Evolutionary conservation across 2,797 vertebrate genomes (phyloP).

Genomic region (Lepus oiostolus): DNA sequence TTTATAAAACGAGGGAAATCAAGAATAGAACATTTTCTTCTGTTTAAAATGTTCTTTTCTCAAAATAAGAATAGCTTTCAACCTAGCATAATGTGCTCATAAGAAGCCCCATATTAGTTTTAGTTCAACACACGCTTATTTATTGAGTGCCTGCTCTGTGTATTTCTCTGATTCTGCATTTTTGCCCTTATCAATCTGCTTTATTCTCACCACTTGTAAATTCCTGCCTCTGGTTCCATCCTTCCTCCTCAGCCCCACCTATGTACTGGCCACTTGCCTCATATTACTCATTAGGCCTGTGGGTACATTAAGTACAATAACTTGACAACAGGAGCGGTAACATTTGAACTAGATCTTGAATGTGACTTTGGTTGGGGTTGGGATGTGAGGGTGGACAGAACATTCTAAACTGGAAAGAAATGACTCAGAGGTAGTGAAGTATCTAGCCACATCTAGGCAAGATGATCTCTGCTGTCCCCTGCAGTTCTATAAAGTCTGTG

Average conservation of each 20-base stretch:
- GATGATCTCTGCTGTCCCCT: slow-evolving; percentile 15
- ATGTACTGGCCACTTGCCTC: slow-evolving; percentile 6
- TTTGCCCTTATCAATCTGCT: not conserved
- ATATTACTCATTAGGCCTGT: not conserved
- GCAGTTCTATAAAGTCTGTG: not conserved
- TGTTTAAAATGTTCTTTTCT: not conserved
- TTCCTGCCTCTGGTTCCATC: slow-evolving; percentile 10
- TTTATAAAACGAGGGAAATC: slow-evolving; percentile 44
- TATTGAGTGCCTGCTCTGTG: not conserved
- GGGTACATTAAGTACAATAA: not conserved
- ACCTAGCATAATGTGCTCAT: slow-evolving; percentile 1
- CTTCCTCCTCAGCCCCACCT: slow-evolving; percentile 11
- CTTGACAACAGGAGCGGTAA: not conserved
- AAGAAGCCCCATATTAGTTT: slow-evolving; percentile 32
- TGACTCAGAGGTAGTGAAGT: not conserved
- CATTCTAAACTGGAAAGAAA: slow-evolving; percentile 34
- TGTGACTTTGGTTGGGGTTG: slow-evolving; percentile 5
- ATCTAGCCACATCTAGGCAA: not conserved
- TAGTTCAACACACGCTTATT: not conserved
- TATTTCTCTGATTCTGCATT: slow-evolving; percentile 1
- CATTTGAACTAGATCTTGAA: slow-evolving; percentile 49
- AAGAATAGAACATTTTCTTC: not conserved
- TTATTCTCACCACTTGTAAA: slow-evolving; percentile 28
- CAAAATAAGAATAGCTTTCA: slow-evolving; percentile 57
- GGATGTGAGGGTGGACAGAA: not conserved